Evolutionary conservation across 2,113 vertebrate genomes (phyloP), one percentile per base, ranked within the genome.

Genomic region (Meles meles): DNA sequence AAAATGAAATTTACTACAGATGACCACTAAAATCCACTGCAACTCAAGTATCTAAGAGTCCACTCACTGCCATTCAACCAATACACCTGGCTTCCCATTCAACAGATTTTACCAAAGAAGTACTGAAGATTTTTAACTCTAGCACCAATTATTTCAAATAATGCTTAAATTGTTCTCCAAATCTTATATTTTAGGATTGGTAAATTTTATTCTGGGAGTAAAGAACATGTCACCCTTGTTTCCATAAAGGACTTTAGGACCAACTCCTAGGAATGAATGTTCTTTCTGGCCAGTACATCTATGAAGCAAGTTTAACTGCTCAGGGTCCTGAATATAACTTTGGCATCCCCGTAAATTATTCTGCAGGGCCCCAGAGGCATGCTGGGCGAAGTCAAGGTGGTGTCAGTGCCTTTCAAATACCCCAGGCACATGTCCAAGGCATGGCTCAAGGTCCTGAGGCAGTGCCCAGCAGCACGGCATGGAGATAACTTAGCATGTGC

Each of bases 101-200:
- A 74, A 71, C n/a, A 92, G 63, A 63, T 85, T 93, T 79, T 92
- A 97, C 82, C 63, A 88, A 97, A 93, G 57, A 10, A 81, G 85
- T 85, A 61, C 12, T 74, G 31, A 84, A 63, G 21, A 82, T 27
- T 82, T 82, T 71, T 93, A 42, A 88, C 39, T 57, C 29, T 1
- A 65, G 63, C 0, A 80, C 42, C 57, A 77, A n/a, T 21, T 88
- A 94, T 88, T 83, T 82, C 44, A 81, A 94, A 42, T 59, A 80
- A 71, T 81, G 20, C 37, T 95, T 92, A 49, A 93, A 49, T 9
- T 88, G 17, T 69, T 76, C 77, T 81, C 67, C 57, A 85, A 85
- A 47, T 89, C 63, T 79, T 72, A 55, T 29, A 82, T 55, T 80
- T 94, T 52, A 63, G 37, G 29, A 31, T 59, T n/a, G 27, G 74